Evolutionary conservation across 2,888 invertebrate genomes (phyloP).

Genomic region (Chesias legatella): DNA sequence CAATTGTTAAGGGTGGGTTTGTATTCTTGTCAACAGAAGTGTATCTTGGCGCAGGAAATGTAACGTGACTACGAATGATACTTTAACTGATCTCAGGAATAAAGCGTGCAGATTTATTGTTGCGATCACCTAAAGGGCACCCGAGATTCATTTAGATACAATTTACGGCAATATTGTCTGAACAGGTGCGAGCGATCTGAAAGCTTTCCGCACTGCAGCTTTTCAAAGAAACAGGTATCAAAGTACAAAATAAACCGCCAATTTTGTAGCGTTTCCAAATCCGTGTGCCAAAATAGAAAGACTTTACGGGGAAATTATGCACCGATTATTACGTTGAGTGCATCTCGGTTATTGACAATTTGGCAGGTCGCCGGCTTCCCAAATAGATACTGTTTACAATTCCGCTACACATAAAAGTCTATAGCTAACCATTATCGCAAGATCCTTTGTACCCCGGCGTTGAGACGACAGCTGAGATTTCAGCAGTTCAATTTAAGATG

Average conservation of each 20-base stretch:
- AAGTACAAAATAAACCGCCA: constrained; percentile 10
- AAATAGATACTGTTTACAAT: constrained; percentile 45
- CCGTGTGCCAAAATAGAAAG: background rate
- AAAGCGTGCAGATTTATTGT: constrained; percentile 4
- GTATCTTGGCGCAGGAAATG: constrained; percentile 1
- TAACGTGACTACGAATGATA: background rate
- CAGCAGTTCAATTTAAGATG: constrained; percentile 11
- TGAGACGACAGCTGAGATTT: background rate
- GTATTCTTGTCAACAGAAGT: constrained; percentile 6
- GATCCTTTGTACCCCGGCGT: constrained; percentile 3
- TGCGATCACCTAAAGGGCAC: too few species aligned
- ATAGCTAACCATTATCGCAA: constrained; percentile 5
- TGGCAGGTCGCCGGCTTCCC: constrained; percentile 37
- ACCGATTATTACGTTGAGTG: constrained; percentile 27
- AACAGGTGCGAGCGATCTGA: constrained; percentile 10
- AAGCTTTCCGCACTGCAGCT: constrained; percentile 5
- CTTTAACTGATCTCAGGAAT: constrained; percentile 5
- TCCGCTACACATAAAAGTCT: constrained; percentile 14
- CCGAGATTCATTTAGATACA: constrained; percentile 1
- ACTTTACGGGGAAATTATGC: constrained; percentile 4
- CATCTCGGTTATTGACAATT: constrained; percentile 32
- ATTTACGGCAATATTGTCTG: constrained; percentile 9
- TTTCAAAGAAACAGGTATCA: background rate
- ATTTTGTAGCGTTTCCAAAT: constrained; percentile 2
- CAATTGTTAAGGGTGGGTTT: constrained; percentile 15